These are phyloP conservation scores for Solea senegalensis DNA, from an alignment of 2,113 vertebrate genomes.

Conservation along the genomic window DNA sequence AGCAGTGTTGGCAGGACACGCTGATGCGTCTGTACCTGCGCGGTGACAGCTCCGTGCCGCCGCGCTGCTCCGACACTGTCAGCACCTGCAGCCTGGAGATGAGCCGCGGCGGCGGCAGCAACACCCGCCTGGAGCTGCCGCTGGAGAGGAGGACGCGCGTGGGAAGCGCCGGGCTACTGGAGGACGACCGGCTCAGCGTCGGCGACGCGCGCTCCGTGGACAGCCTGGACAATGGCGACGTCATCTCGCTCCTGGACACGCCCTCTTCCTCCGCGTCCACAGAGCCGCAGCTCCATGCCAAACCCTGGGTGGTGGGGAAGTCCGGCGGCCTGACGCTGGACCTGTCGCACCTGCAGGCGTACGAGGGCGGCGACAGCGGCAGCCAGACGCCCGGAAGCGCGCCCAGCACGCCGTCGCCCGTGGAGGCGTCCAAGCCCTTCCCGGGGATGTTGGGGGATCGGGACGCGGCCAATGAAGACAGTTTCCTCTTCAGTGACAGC, in stretches of 20 bases:
- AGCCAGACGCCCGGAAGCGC: slow-evolving; percentile 89
- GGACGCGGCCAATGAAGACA: slow-evolving; percentile 80
- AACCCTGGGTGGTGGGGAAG: slow-evolving; percentile 84
- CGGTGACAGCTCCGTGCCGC: slow-evolving; percentile 64
- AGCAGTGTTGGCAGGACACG: slow-evolving; percentile 97
- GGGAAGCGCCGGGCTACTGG: slow-evolving; percentile 70
- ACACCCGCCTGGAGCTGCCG: slow-evolving; percentile 70
- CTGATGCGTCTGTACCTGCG: slow-evolving; percentile 89
- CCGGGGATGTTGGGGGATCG: slow-evolving; percentile 78
- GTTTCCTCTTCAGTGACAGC: slow-evolving; percentile 82
- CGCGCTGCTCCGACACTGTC: slow-evolving; percentile 62
- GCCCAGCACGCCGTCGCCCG: slow-evolving; percentile 92
- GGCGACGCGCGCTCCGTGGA: slow-evolving; percentile 85
- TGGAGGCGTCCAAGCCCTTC: slow-evolving; percentile 87
- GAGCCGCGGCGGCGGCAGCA: slow-evolving; percentile 33
- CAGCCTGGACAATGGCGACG: slow-evolving; percentile 83
- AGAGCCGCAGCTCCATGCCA: slow-evolving; percentile 72
- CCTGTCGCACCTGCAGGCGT: slow-evolving; percentile 85
- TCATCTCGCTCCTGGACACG: slow-evolving; percentile 81
- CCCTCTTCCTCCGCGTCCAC: slow-evolving; percentile 70
- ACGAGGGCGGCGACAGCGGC: slow-evolving; percentile 83
- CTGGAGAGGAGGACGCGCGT: slow-evolving; percentile 65
- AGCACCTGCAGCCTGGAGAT: slow-evolving; percentile 80
- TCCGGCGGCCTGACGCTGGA: slow-evolving; percentile 88
- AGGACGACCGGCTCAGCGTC: slow-evolving; percentile 80